Evolutionary conservation across 2,113 vertebrate species (phyloP), one percentile per base, ranked within the genome.

Genomic region (Daphoenositta chrysoptera): DNA sequence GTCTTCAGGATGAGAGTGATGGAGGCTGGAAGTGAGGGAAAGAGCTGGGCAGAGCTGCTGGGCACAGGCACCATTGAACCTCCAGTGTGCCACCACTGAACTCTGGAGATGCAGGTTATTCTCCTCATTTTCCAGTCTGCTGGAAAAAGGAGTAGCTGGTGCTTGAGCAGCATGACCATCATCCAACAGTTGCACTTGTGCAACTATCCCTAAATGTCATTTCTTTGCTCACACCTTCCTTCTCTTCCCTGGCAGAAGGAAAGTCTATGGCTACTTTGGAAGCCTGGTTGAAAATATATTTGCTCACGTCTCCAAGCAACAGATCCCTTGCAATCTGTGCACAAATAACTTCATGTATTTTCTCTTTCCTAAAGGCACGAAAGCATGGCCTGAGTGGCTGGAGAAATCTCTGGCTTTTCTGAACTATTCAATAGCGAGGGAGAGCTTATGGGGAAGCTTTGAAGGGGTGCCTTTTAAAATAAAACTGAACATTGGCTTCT

Each of bases 391-490:
- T 93, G 66, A 76, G 57, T 35, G 71, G 81, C 63, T 93, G 71
- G 63, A 95, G 93, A 93, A 91, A 93, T 63, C 63, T 78, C 70
- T 56, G 50, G 78, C 26, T 93, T 79, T 81, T 83, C 63, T 78
- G 2, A 91, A 44, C 86, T 75, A 58, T 64, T 93, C 61, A 78
- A 17, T 8, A 73, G 75, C 33, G 11, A 65, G 42, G 16, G 40
- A 85, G 66, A 93, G 76, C 47, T 94, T 94, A 93, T 1, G 19
- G 64, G 14, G 53, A 86, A 88, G 71, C 90, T 95, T 93, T 90
- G 88, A 94, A 86, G 28, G 47, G 58, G 44, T 63, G 75, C 30
- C 82, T 93, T 90, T 93, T 57, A 79, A 89, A 92, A 93, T 75
- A 87, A 78, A 86, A 90, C 14, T 89, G 58, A 91, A 83, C 2